Percentiles rank a stretch among this genome's conserved stretches.
phyloP scores from a whole-genome alignment of 2,797 vertebrate species.

The Hemitrygon akajei region DNA sequence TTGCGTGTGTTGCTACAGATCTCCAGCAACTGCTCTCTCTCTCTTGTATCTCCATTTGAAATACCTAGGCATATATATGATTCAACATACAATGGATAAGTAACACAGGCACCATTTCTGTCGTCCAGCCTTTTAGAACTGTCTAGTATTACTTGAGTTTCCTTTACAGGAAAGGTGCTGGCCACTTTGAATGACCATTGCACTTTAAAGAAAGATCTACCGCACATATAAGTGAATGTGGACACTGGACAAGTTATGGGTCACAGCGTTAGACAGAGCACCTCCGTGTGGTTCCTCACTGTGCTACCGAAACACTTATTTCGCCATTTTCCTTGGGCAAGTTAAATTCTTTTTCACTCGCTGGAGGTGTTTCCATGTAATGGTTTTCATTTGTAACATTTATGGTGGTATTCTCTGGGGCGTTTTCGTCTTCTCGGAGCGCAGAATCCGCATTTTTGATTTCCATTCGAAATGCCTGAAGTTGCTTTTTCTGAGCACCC shows the following conservation, averaged over 20 bases:
- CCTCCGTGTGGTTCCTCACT: not conserved
- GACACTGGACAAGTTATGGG: not conserved
- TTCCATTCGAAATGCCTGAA: conserved; percentile 38
- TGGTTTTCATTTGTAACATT: not conserved
- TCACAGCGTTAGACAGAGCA: not conserved
- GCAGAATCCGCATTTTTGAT: conserved; percentile 44
- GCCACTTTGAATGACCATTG: too few species aligned
- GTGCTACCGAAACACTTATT: not conserved
- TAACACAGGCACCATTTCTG: not conserved
- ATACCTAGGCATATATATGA: not conserved
- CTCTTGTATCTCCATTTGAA: too few species aligned
- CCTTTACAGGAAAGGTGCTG: not conserved
- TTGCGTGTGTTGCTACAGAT: too few species aligned
- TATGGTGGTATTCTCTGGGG: not conserved
- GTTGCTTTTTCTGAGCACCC: conserved; percentile 31
- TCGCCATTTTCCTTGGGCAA: not conserved
- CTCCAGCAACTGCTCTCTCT: too few species aligned
- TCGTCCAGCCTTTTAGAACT: not conserved
- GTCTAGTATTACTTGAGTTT: not conserved
- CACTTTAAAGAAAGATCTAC: not conserved
- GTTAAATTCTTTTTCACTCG: not conserved
- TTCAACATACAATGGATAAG: not conserved
- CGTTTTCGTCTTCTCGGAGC: conserved; percentile 48
- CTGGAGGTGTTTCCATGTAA: not conserved
- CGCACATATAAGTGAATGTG: not conserved